phyloP scores from a whole-genome alignment of 2,113 vertebrate genomes.

The Misgurnus mizolepis region DNA sequence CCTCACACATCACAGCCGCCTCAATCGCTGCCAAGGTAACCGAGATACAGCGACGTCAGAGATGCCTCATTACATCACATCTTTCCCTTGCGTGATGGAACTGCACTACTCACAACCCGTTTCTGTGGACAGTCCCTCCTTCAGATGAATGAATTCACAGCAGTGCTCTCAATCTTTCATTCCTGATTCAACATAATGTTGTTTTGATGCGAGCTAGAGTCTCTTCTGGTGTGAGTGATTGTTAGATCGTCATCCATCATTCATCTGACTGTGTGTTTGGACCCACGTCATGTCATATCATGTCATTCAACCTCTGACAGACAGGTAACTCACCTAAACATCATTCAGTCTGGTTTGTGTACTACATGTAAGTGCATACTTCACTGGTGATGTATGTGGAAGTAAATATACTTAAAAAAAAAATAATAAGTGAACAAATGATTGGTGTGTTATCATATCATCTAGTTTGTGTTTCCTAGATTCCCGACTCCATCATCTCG shows the following conservation, averaged over 20 bases:
- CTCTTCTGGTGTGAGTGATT: constrained; percentile 1
- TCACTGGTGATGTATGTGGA: constrained; percentile 10
- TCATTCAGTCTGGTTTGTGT: not conserved
- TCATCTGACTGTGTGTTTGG: constrained; percentile 9
- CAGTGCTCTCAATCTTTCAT: not conserved
- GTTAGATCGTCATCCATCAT: not conserved
- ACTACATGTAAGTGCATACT: not conserved
- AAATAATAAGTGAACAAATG: too few species aligned
- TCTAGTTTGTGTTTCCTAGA: constrained; percentile 72
- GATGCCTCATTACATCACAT: too few species aligned
- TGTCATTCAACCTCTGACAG: constrained; percentile 24
- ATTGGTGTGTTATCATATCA: too few species aligned
- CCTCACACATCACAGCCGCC: constrained; percentile 96
- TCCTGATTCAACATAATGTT: not conserved
- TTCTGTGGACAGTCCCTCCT: too few species aligned
- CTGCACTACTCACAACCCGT: too few species aligned
- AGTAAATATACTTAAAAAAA: too few species aligned
- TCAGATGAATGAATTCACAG: too few species aligned
- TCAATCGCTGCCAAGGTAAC: constrained; percentile 96
- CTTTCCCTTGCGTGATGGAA: too few species aligned
- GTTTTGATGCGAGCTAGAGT: not conserved
- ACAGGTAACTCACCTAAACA: constrained; percentile 43
- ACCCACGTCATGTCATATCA: constrained; percentile 27
- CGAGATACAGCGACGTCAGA: not conserved
- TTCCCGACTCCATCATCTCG: constrained; percentile 99